phyloP scores from a whole-genome alignment of 2,113 vertebrate genomes.

The Oxygymnocypris stewartii region DNA sequence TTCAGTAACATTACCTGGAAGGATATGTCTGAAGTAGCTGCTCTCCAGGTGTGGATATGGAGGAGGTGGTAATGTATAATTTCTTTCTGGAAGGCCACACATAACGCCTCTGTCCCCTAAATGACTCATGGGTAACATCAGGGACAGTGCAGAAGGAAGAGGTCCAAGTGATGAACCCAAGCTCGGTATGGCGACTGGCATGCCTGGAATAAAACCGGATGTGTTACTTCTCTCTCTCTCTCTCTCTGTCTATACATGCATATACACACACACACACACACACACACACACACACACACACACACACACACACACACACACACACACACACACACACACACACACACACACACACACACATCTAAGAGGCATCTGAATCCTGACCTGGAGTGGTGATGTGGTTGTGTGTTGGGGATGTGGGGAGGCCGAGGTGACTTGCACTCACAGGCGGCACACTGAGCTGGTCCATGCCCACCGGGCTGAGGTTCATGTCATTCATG shows the following conservation, averaged over 20 bases:
- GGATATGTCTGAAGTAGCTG: conserved; percentile 97
- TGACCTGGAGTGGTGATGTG: conserved; percentile 88
- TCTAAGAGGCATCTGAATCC: neutral
- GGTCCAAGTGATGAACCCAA: conserved; percentile 91
- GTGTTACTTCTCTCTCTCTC: neutral
- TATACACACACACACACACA: neutral
- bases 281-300: neutral
- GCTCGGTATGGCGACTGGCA: conserved; percentile 96
- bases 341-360: neutral
- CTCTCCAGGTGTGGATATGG: conserved; percentile 97
- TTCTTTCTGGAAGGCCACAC: conserved; percentile 96
- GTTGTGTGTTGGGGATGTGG: conserved; percentile 91
- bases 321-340: neutral
- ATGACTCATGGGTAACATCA: conserved; percentile 97
- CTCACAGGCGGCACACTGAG: conserved; percentile 89
- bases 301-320: neutral
- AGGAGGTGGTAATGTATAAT: conserved; percentile 93
- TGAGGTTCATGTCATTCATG: conserved; percentile 99
- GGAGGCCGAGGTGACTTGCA: conserved; percentile 88
- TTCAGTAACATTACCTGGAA: conserved; percentile 44
- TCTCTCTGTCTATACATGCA: neutral
- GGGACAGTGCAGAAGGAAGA: conserved; percentile 92
- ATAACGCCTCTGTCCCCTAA: conserved; percentile 95
- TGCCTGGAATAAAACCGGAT: conserved; percentile 75
- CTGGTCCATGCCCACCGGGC: conserved; percentile 97